phyloP scores from a whole-genome alignment of 2,888 invertebrate genomes.

The Patella ulyssiponensis region DNA sequence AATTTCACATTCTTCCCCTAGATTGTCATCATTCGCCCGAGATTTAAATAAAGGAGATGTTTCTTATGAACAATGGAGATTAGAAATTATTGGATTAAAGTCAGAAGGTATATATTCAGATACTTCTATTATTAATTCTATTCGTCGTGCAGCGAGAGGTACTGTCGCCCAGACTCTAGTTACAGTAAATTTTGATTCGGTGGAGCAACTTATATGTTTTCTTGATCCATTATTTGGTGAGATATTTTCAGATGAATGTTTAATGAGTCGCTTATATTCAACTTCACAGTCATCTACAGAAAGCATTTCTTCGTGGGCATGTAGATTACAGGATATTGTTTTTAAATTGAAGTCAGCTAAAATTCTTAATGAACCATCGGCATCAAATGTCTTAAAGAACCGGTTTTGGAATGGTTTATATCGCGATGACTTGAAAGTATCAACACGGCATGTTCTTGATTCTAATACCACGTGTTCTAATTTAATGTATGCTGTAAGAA shows the following conservation, averaged over 20 bases:
- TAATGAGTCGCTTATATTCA: not conserved
- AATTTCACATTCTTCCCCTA: not conserved
- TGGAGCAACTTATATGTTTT: not conserved
- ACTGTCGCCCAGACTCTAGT: not conserved
- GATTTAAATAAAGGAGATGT: not conserved
- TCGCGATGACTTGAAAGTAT: too few species aligned
- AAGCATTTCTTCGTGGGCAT: conserved; percentile 1
- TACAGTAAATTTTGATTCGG: not conserved
- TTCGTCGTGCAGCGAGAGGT: not conserved
- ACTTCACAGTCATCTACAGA: not conserved
- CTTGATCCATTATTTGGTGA: not conserved
- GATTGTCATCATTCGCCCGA: not conserved
- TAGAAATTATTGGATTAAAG: not conserved
- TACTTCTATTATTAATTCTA: not conserved
- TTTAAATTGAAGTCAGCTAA: not conserved
- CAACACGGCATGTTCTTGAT: too few species aligned
- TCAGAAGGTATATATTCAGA: not conserved
- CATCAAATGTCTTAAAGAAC: not conserved
- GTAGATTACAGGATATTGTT: conserved; percentile 7
- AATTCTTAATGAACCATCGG: not conserved
- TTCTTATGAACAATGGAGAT: conserved; percentile 5
- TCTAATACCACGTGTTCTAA: too few species aligned
- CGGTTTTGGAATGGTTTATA: too few species aligned
- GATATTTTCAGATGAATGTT: not conserved
- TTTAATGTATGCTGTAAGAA: too few species aligned